Evolutionary conservation across 2,113 vertebrate genomes (phyloP), one percentile per base, ranked within the genome.

Genomic region (Esox niger): DNA sequence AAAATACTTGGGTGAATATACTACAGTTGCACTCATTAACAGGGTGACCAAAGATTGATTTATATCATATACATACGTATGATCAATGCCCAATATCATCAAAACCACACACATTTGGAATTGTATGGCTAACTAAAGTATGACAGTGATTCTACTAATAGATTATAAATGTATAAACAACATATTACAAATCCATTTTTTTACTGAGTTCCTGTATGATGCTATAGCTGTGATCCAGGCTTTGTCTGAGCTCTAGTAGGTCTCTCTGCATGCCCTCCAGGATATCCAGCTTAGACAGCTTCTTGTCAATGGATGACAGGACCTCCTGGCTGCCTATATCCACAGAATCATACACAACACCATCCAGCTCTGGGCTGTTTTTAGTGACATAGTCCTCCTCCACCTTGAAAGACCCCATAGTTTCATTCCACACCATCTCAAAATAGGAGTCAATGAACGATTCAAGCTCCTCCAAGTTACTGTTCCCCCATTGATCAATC

Each of bases 391-490:
- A 0, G 29, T 63, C 43, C 0, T 30, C 15, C 30, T 77, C 71
- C 2, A 66, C 0, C 0, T 26, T 3, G 17, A 31, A 29, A 1
- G 77, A 76, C 13, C n/a, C 75, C 74, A 75, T 77, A 21, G 81
- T 70, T 60, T 80, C 65, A 32, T 84, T 76, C 87, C 82, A 86
- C 25, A 88, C 66, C 77, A 64, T 82, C 69, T 91, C 82, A 64
- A 85, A 88, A 71, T 91, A 78, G 0, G 70, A 64, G 52, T 91
- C 88, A 1, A 91, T 87, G 68, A 90, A 91, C 67, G 81, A 77
- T 3, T 91, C 90, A 73, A 91, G 82, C 29, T 91, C 90, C 67
- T 88, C 74, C 67, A 90, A 68, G 74, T 78, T 84, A 67, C 84
- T 90, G 72, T 66, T 11, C 6, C 69, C 86, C 85, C 85, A 85